Evolutionary conservation across 2,797 vertebrate species (phyloP), one percentile per base, ranked within the genome.

Genomic region (Centropyge bicolor): DNA sequence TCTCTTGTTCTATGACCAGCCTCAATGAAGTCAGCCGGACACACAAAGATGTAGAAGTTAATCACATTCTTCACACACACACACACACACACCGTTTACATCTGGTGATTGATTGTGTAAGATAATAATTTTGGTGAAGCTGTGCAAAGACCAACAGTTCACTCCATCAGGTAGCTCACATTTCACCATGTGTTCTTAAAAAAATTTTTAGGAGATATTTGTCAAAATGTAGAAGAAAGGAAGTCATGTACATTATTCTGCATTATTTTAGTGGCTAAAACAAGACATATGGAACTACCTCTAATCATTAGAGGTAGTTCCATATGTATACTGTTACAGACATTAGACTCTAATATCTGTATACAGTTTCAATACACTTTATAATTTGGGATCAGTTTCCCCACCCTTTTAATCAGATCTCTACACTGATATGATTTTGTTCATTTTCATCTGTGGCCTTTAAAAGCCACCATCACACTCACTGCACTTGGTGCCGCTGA

Each of bases 71-170:
- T 96, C 95, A 45, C 56, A 9, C 4, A 0, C 7, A n/a, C 17
- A 22, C 51, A 36, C 52, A 64, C 94, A 93, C 94, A 94, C 95
- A 95, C 22, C 94, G 5, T 70, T 80, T 95, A 94, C 94, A 89
- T 80, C 78, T 88, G 87, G 94, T 97, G 96, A 97, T 96, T 95
- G 96, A 97, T 97, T 87, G 95, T 90, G 92, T 90, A 80, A 90
- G 93, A 95, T 92, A 96, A 97, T 95, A 93, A 95, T 96, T 95
- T 96, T 93, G 94, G 94, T 96, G 95, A 95, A 95, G 95, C 95
- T 95, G 64, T 70, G 69, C 62, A 70, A 70, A 74, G 70, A 84
- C 24, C 80, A 82, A 38, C 45, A 48, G 36, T 13, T 78, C 31
- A 62, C 22, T 70, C 20, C 43, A 67, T 67, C 27, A 51, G 19